Evolutionary conservation across 2,888 invertebrate genomes (phyloP), one percentile per base, ranked within the genome.

Genomic region (Lasioglossum calceatum): DNA sequence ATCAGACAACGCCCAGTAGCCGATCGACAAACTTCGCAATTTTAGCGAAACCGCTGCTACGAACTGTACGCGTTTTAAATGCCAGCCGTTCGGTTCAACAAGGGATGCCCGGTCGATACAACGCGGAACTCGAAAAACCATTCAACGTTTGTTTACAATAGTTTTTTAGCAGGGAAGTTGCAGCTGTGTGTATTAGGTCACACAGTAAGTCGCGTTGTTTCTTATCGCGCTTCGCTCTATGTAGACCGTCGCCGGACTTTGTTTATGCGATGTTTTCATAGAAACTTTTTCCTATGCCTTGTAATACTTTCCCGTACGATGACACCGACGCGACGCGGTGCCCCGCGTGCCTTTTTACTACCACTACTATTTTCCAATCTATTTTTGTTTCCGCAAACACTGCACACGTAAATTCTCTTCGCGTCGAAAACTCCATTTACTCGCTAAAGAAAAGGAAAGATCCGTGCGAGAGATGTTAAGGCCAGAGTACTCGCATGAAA

Each of bases 241-340:
- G 10, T 10, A 23, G n/a, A 54, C n/a, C 54, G 54, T 10, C 54
- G n/a, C 3, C 54, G 54, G 23, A 54, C 54, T 54, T 54, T 54
- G 54, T 54, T 54, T n/a, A n/a, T n/a, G 54, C 54, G 54, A n/a
- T 54, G 70, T 36, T 70, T 54, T 54, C 54, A 54, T 54, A 54
- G n/a, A 54, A 54, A 54, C 54, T 54, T 54, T 54, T 54, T 54
- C 54, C n/a, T 54, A n/a, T n/a, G 54, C 54, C n/a, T 54, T 54
- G 54, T 54, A n/a, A 54, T n/a, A n/a, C 54, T 54, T 54, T n/a
- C n/a, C 54, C 54, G 54, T 54, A 54, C 54, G n/a, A 54, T 54
- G 54, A 54, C 54, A 54, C n/a, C 54, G 54, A 54, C 23, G 54
- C 54, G 23, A n/a, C 23, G 23, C 54, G 23, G 23, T 50, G 50